Evolutionary conservation across 37 sponge, comb jelly and placozoan genomes (phyloP), one percentile per base, ranked within the genome.

Genomic region (Cladorhizidae sp.): DNA sequence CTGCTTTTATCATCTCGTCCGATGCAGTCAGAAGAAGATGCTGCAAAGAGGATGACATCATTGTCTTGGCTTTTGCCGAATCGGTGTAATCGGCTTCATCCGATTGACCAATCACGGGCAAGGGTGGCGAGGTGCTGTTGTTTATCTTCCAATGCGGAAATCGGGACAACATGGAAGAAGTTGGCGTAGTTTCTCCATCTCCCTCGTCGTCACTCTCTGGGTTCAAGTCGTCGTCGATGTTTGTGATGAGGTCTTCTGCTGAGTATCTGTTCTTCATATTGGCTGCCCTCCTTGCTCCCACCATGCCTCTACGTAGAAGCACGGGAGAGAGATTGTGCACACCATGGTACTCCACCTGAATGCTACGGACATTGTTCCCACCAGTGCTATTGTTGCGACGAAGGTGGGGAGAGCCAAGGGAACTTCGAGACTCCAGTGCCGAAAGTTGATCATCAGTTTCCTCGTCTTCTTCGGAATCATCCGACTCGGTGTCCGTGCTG

Each of bases 401-500:
- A 9, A 9, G 49, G 5, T 45, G 5, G 49, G 49, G 49, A 5
- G 5, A 12, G 9, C 49, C 49, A 45, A 12, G 8, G 36, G 67
- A 65, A 15, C 7, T 36, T 8, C 26, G 54, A 40, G 78, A 64
- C 14, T 77, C 49, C 12, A 32, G 28, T 61, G 77, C 63, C 3
- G 77, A 61, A 5, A 76, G 41, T 1, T 52, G 25, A 41, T 64
- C 64, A 42, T 58, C 59, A 11, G 42, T 23, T 55, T 70, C 80
- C 5, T 8, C 26, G 26, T 17, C 25, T 20, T 73, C 74, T 2
- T 36, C 54, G 25, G 72, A 42, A 1, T 81, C 72, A 2, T 64
- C 83, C 6, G 83, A 74, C 20, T 63, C 83, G 28, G 83, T 82
- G 20, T 32, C 50, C 2, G 73, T 42, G 51, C 74, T 74, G 52